Evolutionary conservation across 1,140 invertebrate species (phyloP), one percentile per base, ranked within the genome.

Genomic region (Bilobella aurantiaca): DNA sequence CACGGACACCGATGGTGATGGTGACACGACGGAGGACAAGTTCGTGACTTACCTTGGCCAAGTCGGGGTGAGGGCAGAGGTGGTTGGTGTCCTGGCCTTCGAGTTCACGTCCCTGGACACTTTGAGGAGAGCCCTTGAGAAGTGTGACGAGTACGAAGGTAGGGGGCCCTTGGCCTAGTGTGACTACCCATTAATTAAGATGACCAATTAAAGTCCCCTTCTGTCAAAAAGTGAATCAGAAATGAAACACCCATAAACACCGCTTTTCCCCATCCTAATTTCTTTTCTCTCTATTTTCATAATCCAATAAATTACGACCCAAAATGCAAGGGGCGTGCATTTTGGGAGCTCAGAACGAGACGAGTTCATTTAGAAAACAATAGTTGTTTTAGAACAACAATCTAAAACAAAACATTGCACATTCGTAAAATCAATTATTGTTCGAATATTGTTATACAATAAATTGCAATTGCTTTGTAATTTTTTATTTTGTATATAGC

Each of bases 21-120:
- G n/a, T 56, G 18, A 21, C 18, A 5, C 14, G 27, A 28, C 0
- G 12, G 62, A 67, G 14, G 66, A 67, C 29, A 67, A 67, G 57
- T 67, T 67, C 27, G 3, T 63, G 21, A 18, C 27, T 23, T 14
- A 25, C 31, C 58, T 67, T n/a, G n/a, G 8, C 5, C 21, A 42
- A 1, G 31, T 62, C 16, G 46, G 8, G 8, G 34, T 42, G 18
- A 8, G 8, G 18, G 34, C 34, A 42, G 53, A 23, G 32, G 21
- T 32, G 21, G 3, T 32, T 30, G 21, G 63, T 8, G 49, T 68
- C 37, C 62, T 63, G 28, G 66, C 64, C 16, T 18, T 68, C 21
- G 27, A 31, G 3, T 68, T 68, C 23, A 8, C 58, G 8, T n/a
- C 29, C 27, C 28, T 25, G 29, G 2, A 21, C 27, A 25, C n/a